Base-by-base conservation (phyloP, 2,797 vertebrate genomes). In the Cyclura pinguis region DNA sequence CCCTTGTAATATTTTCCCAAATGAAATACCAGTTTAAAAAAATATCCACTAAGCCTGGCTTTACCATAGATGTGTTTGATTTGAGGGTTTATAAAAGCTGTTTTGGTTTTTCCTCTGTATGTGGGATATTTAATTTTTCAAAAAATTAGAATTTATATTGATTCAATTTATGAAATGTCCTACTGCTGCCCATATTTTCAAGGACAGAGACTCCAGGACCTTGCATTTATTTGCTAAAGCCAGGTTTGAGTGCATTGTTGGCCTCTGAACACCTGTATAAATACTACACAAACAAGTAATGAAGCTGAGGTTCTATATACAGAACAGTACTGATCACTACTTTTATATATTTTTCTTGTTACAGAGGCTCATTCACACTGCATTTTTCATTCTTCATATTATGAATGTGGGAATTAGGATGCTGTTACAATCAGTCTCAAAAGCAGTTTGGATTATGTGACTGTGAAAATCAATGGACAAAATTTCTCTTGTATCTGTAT, bases 1-100 rank as follows among this genome's bases (percentile, higher is more conserved):
- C 84, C 90, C 73, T 88, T 89, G 20, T 52, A 74, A 84, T 52
- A 29, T 91, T 93, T 91, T 91, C 69, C 80, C 86, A 87, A 47
- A 16, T 83, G 85, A 83, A 77, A 47, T 22, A 1, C 9, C 0
- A 20, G 10, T 87, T 93, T 91, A 86, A 90, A 55, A 90, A 55
- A 90, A 89, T 90, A 83, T 73, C 91, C 89, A 85, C 57, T 0
- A 0, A 24, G 80, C 87, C 91, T 62, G 77, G 85, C 84, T 1
- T 6, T 76, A 80, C 67, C 0, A 35, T 89, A 42, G 55, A 72
- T n/a, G 22, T 62, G n/a, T 59, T 78, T 80, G n/a, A 0, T 0
- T 27, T 50, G 38, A 35, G 32, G 4, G 52, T 4, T 78, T 73
- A 52, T 2, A 55, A 89, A 52, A 55, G 38, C 85, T 89, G 82